Evolutionary conservation across 2,888 invertebrate genomes (phyloP).

Genomic region (Ochlodes sylvanus): DNA sequence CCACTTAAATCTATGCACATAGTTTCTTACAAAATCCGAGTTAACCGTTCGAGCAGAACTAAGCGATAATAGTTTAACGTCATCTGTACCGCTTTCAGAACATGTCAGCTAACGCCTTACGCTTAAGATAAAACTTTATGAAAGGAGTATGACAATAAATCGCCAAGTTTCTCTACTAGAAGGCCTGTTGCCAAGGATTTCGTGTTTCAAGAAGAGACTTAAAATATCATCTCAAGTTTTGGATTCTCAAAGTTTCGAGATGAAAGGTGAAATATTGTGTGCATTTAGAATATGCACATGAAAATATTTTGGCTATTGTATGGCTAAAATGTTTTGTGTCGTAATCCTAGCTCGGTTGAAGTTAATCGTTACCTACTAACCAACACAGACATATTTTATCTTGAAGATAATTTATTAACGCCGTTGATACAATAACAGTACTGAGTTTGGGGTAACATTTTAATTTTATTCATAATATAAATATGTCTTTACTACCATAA

Average conservation of each 20-base stretch:
- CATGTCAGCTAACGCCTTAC: slow-evolving; percentile 66
- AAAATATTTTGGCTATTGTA: neutral
- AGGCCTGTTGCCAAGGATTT: slow-evolving; percentile 37
- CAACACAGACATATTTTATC: no score
- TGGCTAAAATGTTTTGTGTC: neutral
- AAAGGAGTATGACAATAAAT: slow-evolving; percentile 79
- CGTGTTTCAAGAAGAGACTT: slow-evolving; percentile 47
- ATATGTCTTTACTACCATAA: no score
- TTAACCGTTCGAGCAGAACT: slow-evolving; percentile 32
- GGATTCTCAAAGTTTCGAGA: neutral
- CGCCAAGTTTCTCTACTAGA: slow-evolving; percentile 60
- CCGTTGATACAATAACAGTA: no score
- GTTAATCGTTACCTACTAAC: no score
- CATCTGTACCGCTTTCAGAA: slow-evolving; percentile 43
- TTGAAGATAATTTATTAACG: no score
- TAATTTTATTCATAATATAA: no score
- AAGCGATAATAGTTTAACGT: slow-evolving; percentile 42
- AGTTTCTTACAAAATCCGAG: neutral
- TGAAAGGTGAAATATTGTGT: neutral
- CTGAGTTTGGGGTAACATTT: no score
- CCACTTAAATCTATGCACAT: neutral
- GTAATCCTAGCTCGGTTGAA: no score
- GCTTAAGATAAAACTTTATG: slow-evolving; percentile 79
- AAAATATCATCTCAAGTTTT: slow-evolving; percentile 11
- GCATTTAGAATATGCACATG: neutral